Conservation (phyloP, 2,888 invertebrate species). For the Mythimna albipuncta region DNA sequence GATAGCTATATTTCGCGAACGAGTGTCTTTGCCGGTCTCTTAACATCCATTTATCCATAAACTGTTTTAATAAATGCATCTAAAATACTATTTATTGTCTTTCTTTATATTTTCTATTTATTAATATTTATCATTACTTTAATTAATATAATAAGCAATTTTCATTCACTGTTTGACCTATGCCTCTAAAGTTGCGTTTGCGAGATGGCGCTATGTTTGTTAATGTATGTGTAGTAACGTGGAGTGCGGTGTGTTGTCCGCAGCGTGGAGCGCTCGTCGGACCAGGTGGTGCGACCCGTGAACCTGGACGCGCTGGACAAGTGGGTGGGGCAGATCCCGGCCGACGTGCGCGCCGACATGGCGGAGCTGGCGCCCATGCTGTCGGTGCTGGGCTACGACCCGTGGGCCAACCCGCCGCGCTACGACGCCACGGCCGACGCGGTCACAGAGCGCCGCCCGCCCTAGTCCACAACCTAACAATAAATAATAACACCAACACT, state of each 20-base stretch:
- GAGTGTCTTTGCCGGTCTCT: too few relatives aligned
- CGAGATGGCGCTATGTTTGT: too few relatives aligned
- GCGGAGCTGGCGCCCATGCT: conserved; percentile 98
- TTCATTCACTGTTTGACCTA: too few relatives aligned
- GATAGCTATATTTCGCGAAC: too few relatives aligned
- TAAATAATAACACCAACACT: conserved; percentile 39
- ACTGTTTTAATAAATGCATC: too few relatives aligned
- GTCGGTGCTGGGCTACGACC: conserved; percentile 97
- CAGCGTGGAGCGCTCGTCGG: conserved; percentile 99
- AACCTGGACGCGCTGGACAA: conserved; percentile 98
- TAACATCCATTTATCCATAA: too few relatives aligned
- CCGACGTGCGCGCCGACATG: conserved; percentile 98
- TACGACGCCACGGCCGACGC: conserved; percentile 93
- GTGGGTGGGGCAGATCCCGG: conserved; percentile 97
- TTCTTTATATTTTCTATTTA: too few relatives aligned
- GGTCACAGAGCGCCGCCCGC: conserved; percentile 61
- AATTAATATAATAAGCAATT: too few relatives aligned
- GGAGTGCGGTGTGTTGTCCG: conserved; percentile 35
- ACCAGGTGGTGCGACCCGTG: conserved; percentile 99
- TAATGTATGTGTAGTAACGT: background rate
- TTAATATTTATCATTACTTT: too few relatives aligned
- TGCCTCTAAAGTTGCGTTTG: too few relatives aligned
- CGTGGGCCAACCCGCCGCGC: conserved; percentile 98
- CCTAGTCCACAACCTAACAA: conserved; percentile 54
- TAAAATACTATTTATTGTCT: too few relatives aligned